Base-by-base conservation (phyloP, 2,797 vertebrate genomes). In the Pygocentrus nattereri region DNA sequence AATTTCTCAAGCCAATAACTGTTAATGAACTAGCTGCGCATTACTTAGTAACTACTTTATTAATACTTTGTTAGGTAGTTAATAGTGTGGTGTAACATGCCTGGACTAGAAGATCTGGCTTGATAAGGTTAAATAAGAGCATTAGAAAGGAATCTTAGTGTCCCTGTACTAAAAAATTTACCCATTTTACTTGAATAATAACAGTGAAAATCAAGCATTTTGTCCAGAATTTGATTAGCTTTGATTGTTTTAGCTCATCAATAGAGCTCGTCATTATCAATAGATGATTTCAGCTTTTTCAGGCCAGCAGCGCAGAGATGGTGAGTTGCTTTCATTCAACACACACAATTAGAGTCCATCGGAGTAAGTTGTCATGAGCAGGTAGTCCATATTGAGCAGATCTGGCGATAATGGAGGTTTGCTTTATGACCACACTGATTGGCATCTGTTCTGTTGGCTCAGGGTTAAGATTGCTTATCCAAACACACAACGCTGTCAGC, bases 361-460 rank as follows among this genome's bases (percentile, higher is more conserved):
- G 19, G 59, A 62, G 27, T 30, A 31, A 30, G 27, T 31, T 31
- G 59, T 62, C 59, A 62, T 62, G 27, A 25, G 59, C 59, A 62
- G 59, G 38, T 69, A 47, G 67, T 25, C 12, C 67, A 13, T 25
- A 47, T 49, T 44, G 67, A 23, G 38, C 44, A 69, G 67, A 44
- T 69, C 67, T 69, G 44, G n/a, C 41, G 49, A 70, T 47, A 81
- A 52, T 12, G n/a, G 44, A 23, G 41, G 47, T 71, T 76, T 76
- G 56, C 67, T 74, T 64, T 70, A 71, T 82, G 74, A 74, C 65
- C 64, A 25, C 73, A 65, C 78, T 72, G 76, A 74, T 41, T 81
- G 64, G 69, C 72, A 74, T 83, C 61, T 70, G 72, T 64, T 84
- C 79, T 79, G 75, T 82, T 86, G 76, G 59, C 76, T 84, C 19